phyloP scores from a whole-genome alignment of 2,113 vertebrate species.

The Melanostigma gelatinosum region DNA sequence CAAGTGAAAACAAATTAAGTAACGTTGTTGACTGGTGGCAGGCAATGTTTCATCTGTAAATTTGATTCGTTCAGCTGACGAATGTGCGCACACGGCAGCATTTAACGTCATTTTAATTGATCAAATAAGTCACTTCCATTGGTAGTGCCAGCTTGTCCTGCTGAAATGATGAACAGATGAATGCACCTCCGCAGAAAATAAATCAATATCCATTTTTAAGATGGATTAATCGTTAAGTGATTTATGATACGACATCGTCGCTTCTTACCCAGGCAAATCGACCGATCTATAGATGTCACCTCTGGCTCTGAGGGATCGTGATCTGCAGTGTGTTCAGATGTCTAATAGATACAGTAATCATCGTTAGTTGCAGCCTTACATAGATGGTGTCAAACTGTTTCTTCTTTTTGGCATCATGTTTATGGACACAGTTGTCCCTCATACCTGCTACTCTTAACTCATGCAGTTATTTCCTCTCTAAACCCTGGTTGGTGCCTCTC shows the following conservation, averaged over 20 bases:
- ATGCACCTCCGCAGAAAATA: neutral
- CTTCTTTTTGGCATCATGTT: neutral
- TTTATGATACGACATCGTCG: neutral
- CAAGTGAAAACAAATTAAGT: neutral
- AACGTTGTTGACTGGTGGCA: neutral
- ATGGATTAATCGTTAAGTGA: neutral
- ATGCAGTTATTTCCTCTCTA: neutral
- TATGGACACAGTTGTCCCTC: neutral
- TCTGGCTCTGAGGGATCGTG: neutral
- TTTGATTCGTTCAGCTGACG: neutral
- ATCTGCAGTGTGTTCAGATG: neutral
- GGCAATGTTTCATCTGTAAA: no score
- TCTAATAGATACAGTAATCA: neutral
- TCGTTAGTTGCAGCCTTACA: neutral
- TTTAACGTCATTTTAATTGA: neutral
- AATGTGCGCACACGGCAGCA: neutral
- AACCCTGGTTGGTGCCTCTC: constrained; percentile 1
- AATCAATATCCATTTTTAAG: neutral
- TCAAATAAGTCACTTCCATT: neutral
- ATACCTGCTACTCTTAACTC: neutral
- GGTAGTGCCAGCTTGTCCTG: neutral
- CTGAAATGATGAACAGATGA: neutral
- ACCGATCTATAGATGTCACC: neutral
- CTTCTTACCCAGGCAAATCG: neutral
- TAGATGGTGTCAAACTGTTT: neutral